These are phyloP conservation scores for Caenorhabditis remanei DNA, from an alignment of 1,140 invertebrate genomes.

Conservation along the genomic window DNA sequence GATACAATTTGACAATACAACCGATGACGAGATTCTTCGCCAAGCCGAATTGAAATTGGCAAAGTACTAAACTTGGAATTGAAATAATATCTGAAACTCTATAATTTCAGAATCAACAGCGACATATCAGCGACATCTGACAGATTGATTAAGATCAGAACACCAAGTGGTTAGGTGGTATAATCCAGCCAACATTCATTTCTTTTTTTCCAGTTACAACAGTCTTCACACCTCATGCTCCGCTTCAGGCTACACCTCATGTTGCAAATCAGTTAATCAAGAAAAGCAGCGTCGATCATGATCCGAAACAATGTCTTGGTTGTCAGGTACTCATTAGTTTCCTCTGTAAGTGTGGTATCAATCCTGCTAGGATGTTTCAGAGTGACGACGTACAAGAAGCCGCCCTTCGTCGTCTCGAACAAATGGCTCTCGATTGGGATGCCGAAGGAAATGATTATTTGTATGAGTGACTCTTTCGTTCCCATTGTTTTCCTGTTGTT, in stretches of 20 bases:
- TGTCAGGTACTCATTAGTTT: neutral
- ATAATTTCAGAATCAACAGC: neutral
- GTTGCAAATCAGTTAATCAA: neutral
- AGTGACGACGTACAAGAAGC: conserved; percentile 40
- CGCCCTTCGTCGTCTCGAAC: conserved; percentile 32
- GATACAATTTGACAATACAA: neutral
- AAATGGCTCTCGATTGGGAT: conserved; percentile 35
- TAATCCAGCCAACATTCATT: neutral
- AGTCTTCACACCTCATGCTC: neutral
- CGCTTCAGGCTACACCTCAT: neutral
- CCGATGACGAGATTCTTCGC: conserved; percentile 3
- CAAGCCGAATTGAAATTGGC: conserved; percentile 2
- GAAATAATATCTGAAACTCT: no score
- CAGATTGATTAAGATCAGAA: neutral
- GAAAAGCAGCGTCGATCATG: neutral
- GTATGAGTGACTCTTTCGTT: neutral
- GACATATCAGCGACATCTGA: neutral
- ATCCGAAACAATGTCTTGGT: conserved; percentile 10
- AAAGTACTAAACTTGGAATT: neutral
- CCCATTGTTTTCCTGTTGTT: neutral
- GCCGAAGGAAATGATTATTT: conserved; percentile 41
- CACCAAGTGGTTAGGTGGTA: neutral
- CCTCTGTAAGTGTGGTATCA: neutral
- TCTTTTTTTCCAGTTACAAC: neutral
- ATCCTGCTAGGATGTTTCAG: neutral